Percentiles rank a stretch among this genome's conserved stretches.
phyloP scores from a whole-genome alignment of 2,888 invertebrate species.

The Cephus runcator region DNA sequence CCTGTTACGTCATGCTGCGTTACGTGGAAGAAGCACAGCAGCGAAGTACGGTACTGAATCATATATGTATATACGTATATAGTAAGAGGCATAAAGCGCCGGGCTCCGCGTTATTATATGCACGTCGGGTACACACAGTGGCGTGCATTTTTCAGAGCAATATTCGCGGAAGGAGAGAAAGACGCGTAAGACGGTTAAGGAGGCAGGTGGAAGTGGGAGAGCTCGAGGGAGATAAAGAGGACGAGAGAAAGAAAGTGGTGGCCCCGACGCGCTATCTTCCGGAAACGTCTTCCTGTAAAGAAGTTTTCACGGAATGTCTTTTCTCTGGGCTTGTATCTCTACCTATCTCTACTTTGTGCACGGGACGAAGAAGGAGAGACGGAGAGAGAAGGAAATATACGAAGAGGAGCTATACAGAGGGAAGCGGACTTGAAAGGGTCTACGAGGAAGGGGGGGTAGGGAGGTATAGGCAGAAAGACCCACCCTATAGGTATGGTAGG shows the following conservation, averaged over 20 bases:
- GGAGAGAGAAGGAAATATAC: background rate
- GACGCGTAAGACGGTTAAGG: background rate
- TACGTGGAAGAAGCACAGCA: background rate
- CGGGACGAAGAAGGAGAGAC: background rate
- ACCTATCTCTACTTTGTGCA: background rate
- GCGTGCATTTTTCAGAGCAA: constrained; percentile 24
- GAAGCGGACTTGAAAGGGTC: background rate
- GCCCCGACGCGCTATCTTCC: background rate
- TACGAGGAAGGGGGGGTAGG: background rate
- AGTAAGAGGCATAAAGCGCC: background rate
- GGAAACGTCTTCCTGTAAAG: constrained; percentile 20
- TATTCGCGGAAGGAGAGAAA: constrained; percentile 18
- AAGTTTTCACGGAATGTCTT: constrained; percentile 13
- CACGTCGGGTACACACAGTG: constrained; percentile 11
- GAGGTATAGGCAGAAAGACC: background rate
- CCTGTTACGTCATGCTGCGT: background rate
- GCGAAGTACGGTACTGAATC: background rate
- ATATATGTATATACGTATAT: background rate
- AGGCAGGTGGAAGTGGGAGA: background rate
- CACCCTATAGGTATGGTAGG: background rate
- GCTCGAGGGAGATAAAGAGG: background rate
- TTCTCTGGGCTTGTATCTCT: constrained; percentile 3
- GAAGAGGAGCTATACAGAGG: background rate
- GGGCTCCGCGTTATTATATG: background rate
- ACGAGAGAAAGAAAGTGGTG: constrained; percentile 11